phyloP scores from a whole-genome alignment of 2,113 vertebrate genomes.

The Thamnophis sirtalis region DNA sequence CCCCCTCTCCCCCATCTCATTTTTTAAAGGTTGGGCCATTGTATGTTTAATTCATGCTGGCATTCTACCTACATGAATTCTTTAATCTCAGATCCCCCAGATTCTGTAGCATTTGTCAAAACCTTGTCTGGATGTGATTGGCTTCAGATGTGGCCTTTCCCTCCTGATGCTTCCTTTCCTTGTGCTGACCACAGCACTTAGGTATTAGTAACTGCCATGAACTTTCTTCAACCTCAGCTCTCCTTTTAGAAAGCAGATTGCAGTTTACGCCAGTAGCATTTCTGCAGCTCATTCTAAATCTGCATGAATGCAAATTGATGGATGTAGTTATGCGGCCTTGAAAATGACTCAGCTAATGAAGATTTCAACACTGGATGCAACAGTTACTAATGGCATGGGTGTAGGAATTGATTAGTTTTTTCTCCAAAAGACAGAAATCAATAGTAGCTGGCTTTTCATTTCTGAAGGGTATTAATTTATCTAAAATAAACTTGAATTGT shows the following conservation, averaged over 20 bases:
- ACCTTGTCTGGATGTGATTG: not conserved
- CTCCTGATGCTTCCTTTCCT: not conserved
- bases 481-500: not conserved
- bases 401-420: slow-evolving; percentile 42
- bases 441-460: not conserved
- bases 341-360: slow-evolving; percentile 51
- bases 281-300: not conserved
- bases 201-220: not conserved
- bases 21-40: not conserved
- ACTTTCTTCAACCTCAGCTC: not conserved
- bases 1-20: no score
- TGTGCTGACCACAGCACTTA: not conserved
- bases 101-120: not conserved
- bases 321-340: slow-evolving; percentile 29
- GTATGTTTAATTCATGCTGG: not conserved
- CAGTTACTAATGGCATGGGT: slow-evolving; percentile 18
- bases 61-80: not conserved
- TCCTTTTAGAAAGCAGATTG: not conserved
- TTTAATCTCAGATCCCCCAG: not conserved
- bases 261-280: not conserved
- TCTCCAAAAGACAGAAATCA: slow-evolving; percentile 20
- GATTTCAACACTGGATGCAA: slow-evolving; percentile 32
- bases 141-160: not conserved
- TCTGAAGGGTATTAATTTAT: not conserved
- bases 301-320: slow-evolving; percentile 7